phyloP scores from a whole-genome alignment of 2,797 vertebrate species.

The Babyrousa celebensis region DNA sequence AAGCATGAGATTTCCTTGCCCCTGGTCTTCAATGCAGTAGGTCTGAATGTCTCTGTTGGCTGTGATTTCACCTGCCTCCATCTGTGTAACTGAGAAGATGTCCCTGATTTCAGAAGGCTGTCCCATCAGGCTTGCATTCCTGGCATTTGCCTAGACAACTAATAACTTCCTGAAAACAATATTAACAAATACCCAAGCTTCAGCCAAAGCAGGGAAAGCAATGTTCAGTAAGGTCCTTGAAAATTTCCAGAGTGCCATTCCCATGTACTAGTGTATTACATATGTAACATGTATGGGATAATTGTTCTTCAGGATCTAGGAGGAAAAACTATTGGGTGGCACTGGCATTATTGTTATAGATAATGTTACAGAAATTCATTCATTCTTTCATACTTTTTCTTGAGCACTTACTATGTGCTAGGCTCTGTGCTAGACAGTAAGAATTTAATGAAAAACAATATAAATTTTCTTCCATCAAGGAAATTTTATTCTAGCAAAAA shows the following conservation, averaged over 20 bases:
- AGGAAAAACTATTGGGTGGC: background rate
- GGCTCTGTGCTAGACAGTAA: background rate
- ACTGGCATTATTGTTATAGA: background rate
- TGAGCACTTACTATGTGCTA: no score
- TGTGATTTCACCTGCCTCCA: background rate
- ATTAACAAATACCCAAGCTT: background rate
- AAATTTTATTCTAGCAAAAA: background rate
- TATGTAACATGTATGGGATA: background rate
- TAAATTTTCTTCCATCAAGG: background rate
- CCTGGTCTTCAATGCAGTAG: background rate
- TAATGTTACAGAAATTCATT: background rate
- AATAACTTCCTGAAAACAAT: background rate
- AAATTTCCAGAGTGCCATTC: constrained; percentile 12
- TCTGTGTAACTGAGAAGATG: background rate
- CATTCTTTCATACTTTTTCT: background rate
- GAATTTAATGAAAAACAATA: background rate
- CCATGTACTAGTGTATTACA: background rate
- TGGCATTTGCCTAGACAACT: background rate
- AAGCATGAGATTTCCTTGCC: background rate
- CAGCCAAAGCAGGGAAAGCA: background rate
- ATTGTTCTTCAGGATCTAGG: background rate
- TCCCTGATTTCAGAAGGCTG: background rate
- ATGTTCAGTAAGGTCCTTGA: background rate
- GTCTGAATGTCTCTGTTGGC: background rate
- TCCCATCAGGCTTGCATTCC: background rate